Conservation (phyloP, 2,113 vertebrate genomes). For the Megaceryle maxima region DNA sequence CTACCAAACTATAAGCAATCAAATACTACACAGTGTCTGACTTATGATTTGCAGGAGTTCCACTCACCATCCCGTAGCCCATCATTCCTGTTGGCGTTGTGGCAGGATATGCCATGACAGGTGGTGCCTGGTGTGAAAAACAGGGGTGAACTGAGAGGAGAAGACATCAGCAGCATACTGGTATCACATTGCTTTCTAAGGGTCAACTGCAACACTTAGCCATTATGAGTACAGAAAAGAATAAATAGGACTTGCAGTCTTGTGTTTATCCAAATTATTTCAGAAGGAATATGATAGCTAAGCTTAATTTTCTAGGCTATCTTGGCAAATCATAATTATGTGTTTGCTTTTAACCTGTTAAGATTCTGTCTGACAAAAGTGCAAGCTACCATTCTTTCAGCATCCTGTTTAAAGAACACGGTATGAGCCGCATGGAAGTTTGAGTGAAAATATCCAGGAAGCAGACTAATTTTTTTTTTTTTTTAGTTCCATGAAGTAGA, state of each 20-base stretch:
- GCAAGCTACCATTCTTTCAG: not conserved
- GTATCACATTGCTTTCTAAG: not conserved
- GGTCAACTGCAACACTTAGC: slow-evolving; percentile 26
- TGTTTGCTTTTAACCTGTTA: not conserved
- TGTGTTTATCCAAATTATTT: not conserved
- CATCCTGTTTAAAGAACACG: not conserved
- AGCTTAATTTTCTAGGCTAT: not conserved
- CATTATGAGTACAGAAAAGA: slow-evolving; percentile 39
- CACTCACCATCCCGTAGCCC: slow-evolving; percentile 92
- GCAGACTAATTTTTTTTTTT: not conserved
- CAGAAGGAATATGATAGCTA: not conserved
- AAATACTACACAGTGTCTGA: rapidly evolving
- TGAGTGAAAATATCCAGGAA: not conserved
- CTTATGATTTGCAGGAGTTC: not conserved
- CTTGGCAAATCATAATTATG: not conserved
- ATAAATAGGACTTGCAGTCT: not conserved
- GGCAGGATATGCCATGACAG: slow-evolving; percentile 94
- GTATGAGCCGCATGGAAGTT: not conserved
- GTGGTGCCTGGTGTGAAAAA: slow-evolving; percentile 84
- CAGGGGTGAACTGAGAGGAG: slow-evolving; percentile 26
- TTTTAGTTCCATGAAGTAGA: not conserved
- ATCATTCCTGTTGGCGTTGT: slow-evolving; percentile 94
- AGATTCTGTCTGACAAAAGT: not conserved
- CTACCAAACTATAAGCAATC: not conserved
- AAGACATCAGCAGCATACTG: not conserved